Conservation (phyloP, 2,797 vertebrate genomes). For the Gila robusta region DNA sequence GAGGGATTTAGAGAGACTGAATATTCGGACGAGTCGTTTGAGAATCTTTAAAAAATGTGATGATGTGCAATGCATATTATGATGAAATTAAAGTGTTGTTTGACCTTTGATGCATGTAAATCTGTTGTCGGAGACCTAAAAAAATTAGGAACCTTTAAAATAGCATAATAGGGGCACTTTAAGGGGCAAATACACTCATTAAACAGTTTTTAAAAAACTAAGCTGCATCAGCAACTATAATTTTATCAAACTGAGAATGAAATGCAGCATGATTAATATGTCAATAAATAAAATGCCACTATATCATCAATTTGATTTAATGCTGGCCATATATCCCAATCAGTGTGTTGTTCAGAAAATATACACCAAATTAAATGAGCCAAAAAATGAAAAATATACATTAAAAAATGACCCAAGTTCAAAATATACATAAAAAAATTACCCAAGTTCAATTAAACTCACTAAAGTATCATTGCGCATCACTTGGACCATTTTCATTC, state of each 20-base stretch:
- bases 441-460: background rate
- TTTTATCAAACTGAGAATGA: background rate
- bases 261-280: background rate
- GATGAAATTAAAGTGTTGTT: too few species aligned
- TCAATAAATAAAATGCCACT: background rate
- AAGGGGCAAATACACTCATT: background rate
- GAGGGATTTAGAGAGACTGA: too few species aligned
- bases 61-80: too few species aligned
- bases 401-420: background rate
- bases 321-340: background rate
- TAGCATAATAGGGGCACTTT: too few species aligned
- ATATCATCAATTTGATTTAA: background rate
- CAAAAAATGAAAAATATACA: background rate
- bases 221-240: background rate
- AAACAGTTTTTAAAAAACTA: background rate
- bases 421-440: background rate
- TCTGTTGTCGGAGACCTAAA: too few species aligned
- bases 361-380: background rate
- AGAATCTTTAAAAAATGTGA: too few species aligned
- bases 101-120: too few species aligned
- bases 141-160: too few species aligned
- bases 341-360: background rate
- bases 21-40: too few species aligned
- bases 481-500: background rate
- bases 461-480: background rate